phyloP scores from a whole-genome alignment of 2,888 invertebrate species.

The Stenurella melanura region DNA sequence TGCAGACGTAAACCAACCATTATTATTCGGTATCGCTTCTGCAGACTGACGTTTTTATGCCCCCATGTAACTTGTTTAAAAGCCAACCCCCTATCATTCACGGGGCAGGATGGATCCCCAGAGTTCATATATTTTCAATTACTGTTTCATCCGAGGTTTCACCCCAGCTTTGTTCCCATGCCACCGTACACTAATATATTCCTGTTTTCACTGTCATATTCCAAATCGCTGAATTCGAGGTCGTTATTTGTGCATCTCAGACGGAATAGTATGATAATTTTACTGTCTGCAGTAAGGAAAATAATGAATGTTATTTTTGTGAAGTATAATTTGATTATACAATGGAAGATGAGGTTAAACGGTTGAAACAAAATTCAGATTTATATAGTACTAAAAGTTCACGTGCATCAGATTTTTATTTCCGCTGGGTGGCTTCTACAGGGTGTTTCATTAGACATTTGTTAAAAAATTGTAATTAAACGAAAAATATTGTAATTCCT shows the following conservation, averaged over 20 bases:
- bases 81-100: conserved; percentile 2
- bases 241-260: not conserved
- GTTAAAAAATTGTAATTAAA: no score
- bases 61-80: conserved; percentile 4
- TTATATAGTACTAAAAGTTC: no score
- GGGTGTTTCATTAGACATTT: no score
- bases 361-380: no score
- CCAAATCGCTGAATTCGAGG: conserved; percentile 1
- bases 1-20: not conserved
- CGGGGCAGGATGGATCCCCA: not conserved
- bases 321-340: not conserved
- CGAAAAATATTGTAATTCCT: no score
- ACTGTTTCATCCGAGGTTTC: not conserved
- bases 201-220: not conserved
- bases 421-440: no score
- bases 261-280: not conserved
- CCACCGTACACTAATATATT: conserved; percentile 5
- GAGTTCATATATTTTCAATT: conserved; percentile 1
- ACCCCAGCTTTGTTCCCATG: conserved; percentile 1
- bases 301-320: not conserved
- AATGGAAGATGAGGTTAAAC: no score
- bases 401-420: no score
- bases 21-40: not conserved
- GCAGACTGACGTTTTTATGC: conserved; percentile 3
- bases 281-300: not conserved